Evolutionary conservation across 2,797 vertebrate genomes (phyloP), one percentile per base, ranked within the genome.

Genomic region (Ctenosaura bakeri): DNA sequence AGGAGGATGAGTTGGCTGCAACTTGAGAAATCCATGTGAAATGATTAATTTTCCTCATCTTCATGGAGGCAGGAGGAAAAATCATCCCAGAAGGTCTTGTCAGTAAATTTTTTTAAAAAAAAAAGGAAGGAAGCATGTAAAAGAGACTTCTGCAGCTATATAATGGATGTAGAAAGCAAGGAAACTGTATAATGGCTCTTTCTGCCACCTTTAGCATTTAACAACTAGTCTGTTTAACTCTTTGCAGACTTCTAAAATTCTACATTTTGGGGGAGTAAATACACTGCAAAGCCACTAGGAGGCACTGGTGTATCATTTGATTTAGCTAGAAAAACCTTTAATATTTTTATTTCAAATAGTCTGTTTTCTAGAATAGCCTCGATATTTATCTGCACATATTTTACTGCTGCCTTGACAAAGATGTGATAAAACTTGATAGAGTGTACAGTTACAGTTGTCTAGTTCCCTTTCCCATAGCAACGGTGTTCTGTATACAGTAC

Each of bases 291-390:
- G 88, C 66, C 88, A 38, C 71, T 20, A 7, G 73, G 64, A 64
- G 90, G 78, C 56, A 66, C 86, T 93, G 83, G 46, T 86, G 32
- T 86, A 77, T 24, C 78, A 46, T 69, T 93, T 89, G 87, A 52
- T 82, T 66, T 50, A 84, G 89, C 4, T 62, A 24, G 1, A 73
- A 14, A 26, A 78, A n/a, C 84, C 92, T 80, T 76, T 50, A 54
- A 50, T 66, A 26, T 77, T 52, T 35, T 22, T 29, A 32, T 87
- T 86, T 87, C 35, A 83, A 73, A 38, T 81, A 29, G 22, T 9
- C 12, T 50, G 13, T 38, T 73, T 74, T 46, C 22, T 54, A 86
- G 35, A 86, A 2, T 0, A 71, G 62, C 32, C 73, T 66, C 59
- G 9, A 50, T n/a, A 8, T 83, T 77, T 93, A 81, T 56, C 35